Evolutionary conservation across 1,140 invertebrate genomes (phyloP), one percentile per base, ranked within the genome.

Genomic region (Heliconius congener): DNA sequence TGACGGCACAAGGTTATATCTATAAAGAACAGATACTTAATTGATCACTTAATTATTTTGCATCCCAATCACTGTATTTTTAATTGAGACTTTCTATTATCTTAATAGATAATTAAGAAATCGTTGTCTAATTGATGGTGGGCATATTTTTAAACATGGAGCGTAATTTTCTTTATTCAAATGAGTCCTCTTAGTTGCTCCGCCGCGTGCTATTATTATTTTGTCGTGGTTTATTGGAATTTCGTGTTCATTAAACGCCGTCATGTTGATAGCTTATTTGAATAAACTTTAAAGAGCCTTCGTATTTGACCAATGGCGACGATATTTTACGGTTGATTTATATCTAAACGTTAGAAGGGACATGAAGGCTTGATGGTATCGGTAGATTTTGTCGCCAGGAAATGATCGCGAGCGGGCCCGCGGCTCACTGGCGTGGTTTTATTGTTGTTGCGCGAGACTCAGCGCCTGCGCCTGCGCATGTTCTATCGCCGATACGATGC

Each of bases 41-140:
- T 93, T 91, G 87, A 92, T 91, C 87, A 88, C 89, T 92, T 90
- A 90, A 92, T 92, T 92, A 93, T 91, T 91, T 92, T 87, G 89
- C 88, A 85, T 91, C 90, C 84, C 85, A 78, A 86, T 77, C 73
- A 74, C 57, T 72, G 52, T 75, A 73, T 66, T 87, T 90, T 88
- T 88, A 92, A 91, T 92, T 92, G 91, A 92, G 89, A 84, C 81
- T 80, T 91, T 89, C 90, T 90, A 91, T 91, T 91, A 90, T 89
- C 90, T 89, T 87, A 91, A 90, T 91, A 87, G 91, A 89, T 90
- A 93, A 91, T 93, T 93, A 93, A 93, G 89, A 87, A 90, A 91
- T 87, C 83, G 82, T 84, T 85, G 84, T 91, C 89, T 90, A 91
- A 92, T 93, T 93, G 88, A 93, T 93, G 84, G 88, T 85, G 84